Evolutionary conservation across 2,888 invertebrate species (phyloP).

Genomic region (Cosmorhoe ocellata): DNA sequence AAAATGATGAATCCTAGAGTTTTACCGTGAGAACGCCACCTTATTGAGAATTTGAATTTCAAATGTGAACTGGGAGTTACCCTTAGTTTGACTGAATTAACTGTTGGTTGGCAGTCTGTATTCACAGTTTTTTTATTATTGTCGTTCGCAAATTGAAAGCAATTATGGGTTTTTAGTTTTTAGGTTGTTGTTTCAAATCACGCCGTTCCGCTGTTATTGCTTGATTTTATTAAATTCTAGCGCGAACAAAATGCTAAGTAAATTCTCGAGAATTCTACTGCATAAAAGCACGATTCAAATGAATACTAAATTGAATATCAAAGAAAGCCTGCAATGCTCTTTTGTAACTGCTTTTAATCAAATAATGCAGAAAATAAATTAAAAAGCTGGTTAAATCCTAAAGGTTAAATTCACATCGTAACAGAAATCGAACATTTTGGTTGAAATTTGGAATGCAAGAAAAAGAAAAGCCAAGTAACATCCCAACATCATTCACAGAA

Average conservation of each 20-base stretch:
- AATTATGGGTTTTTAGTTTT: constrained; percentile 11
- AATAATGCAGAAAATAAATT: too few relatives aligned
- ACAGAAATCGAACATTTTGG: too few relatives aligned
- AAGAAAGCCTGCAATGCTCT: too few relatives aligned
- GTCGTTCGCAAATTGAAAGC: constrained; percentile 17
- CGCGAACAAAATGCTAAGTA: background rate
- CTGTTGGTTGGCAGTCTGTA: constrained; percentile 16
- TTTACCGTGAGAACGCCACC: constrained; percentile 45
- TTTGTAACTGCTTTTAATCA: background rate
- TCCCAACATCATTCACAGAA: too few relatives aligned
- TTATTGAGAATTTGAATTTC: constrained; percentile 60
- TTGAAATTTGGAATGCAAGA: too few relatives aligned
- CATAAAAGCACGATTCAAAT: background rate
- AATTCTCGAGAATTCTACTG: background rate
- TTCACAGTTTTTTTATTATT: constrained; percentile 14
- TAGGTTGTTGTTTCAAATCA: constrained; percentile 6
- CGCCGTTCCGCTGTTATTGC: background rate
- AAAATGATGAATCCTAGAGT: constrained; percentile 39
- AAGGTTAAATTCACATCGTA: too few relatives aligned
- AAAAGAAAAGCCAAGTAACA: too few relatives aligned
- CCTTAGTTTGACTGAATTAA: constrained; percentile 30
- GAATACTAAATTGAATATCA: too few relatives aligned
- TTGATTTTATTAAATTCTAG: constrained; percentile 5
- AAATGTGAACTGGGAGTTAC: constrained; percentile 43
- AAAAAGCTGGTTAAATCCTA: too few relatives aligned